Evolutionary conservation across 2,888 invertebrate species (phyloP), one percentile per base, ranked within the genome.

Genomic region (Linnaemya vulpina): DNA sequence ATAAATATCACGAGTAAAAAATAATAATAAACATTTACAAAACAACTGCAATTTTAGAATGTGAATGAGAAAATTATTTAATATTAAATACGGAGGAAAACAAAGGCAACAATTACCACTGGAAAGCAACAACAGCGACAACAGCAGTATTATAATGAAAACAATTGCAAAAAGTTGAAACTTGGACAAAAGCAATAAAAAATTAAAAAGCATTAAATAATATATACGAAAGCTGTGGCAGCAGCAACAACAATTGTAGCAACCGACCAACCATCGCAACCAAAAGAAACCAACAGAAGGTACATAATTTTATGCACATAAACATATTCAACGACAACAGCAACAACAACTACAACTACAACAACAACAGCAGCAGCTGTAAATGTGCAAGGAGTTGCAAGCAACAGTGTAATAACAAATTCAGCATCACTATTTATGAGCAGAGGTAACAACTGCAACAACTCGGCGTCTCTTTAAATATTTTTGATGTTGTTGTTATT

Each of bases 151-250:
- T n/a, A 46, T 22, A 35, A 62, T n/a, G 60, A 84, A 71, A 84
- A 85, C 65, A 83, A 58, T 77, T 86, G 70, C 83, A 86, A 81
- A 65, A 74, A 87, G 81, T 83, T 65, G 68, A 86, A 87, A 85
- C 87, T 87, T 86, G 87, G 87, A 89, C 87, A 88, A 88, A 86
- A 89, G 87, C 88, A 88, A 87, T 87, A 85, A 87, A 85, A n/a
- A 88, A 87, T 76, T 86, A 87, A 87, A 87, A 88, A 88, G 87
- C 86, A 71, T 85, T 86, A 74, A 83, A 75, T 30, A 30, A 30
- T 3, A 76, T 55, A 55, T 71, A 60, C 70, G 84, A 51, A 74
- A 86, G 67, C 86, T 81, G 17, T 58, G 86, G 15, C 63, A 80
- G 25, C 40, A 76, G 77, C 49, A 83, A 86, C 20, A 79, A 58